Evolutionary conservation across 2,797 vertebrate genomes (phyloP).

Genomic region (Synanceia verrucosa): DNA sequence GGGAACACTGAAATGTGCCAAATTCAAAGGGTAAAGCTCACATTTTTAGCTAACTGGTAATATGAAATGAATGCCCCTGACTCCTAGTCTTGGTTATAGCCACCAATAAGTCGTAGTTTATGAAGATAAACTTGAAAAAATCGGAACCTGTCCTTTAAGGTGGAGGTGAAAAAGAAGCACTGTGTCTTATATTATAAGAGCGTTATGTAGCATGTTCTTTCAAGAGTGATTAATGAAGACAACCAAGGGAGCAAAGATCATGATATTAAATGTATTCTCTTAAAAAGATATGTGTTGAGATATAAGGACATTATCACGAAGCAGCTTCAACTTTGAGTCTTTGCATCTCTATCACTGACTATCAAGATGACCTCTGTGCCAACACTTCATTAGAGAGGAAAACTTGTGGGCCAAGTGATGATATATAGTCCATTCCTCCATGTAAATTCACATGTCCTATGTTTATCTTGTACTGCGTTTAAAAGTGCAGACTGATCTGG

Average conservation of each 20-base stretch:
- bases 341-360: conserved; percentile 6
- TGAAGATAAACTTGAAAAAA: not conserved
- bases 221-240: conserved; percentile 27
- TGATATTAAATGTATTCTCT: conserved; percentile 9
- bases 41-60: not conserved
- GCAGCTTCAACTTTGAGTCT: not conserved
- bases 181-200: not conserved
- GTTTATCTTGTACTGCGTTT: conserved; percentile 58
- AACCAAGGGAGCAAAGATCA: conserved; percentile 12
- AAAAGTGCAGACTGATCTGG: conserved; percentile 17
- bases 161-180: conserved; percentile 13
- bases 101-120: not conserved
- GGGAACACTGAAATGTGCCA: conserved; percentile 42
- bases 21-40: conserved; percentile 12
- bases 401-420: not conserved
- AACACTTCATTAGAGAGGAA: conserved; percentile 16
- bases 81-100: not conserved
- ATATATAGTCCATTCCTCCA: conserved; percentile 39
- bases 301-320: conserved; percentile 10
- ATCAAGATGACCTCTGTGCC: conserved; percentile 27
- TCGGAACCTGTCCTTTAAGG: conserved; percentile 19
- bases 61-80: not conserved
- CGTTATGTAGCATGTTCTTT: conserved; percentile 51
- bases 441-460: conserved; percentile 33
- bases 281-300: conserved; percentile 18